These are phyloP conservation scores for Myrmecobius fasciatus DNA, from an alignment of 2,113 vertebrate species.

Conservation along the genomic window DNA sequence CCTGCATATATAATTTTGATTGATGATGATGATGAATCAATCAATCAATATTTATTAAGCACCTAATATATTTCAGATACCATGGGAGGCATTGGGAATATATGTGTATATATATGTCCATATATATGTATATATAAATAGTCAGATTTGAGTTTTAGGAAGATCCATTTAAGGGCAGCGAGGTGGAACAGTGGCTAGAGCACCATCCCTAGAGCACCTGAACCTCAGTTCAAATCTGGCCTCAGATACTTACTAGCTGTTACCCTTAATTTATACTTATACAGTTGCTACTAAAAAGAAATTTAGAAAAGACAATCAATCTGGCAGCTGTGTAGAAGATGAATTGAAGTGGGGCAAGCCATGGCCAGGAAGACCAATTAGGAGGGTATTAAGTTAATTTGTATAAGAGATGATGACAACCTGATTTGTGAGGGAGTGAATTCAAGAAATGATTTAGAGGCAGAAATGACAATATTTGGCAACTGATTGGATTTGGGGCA, in stretches of 20 bases:
- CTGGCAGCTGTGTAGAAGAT: not conserved
- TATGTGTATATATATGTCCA: too few species aligned
- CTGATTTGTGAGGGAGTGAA: not conserved
- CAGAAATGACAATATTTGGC: not conserved
- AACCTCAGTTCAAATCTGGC: not conserved
- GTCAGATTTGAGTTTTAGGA: not conserved
- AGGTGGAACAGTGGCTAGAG: not conserved
- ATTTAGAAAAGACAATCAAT: not conserved
- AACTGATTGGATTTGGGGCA: not conserved
- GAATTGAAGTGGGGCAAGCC: not conserved
- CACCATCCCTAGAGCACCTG: not conserved
- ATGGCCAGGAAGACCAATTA: not conserved
- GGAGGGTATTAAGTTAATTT: not conserved
- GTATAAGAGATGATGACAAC: not conserved
- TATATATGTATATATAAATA: too few species aligned
- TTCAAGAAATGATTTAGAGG: not conserved
- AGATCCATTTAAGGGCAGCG: not conserved
- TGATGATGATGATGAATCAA: not conserved
- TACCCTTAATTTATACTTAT: not conserved
- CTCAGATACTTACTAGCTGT: slow-evolving; percentile 13
- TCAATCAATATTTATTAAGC: not conserved
- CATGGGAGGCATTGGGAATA: not conserved
- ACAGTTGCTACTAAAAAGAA: not conserved
- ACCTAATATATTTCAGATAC: not conserved
- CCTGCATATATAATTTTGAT: not conserved